Percentiles rank a stretch among this genome's conserved stretches.
These are phyloP conservation scores for Salvelinus sp. DNA, from an alignment of 2,113 vertebrate species.

Conservation along the genomic window DNA sequence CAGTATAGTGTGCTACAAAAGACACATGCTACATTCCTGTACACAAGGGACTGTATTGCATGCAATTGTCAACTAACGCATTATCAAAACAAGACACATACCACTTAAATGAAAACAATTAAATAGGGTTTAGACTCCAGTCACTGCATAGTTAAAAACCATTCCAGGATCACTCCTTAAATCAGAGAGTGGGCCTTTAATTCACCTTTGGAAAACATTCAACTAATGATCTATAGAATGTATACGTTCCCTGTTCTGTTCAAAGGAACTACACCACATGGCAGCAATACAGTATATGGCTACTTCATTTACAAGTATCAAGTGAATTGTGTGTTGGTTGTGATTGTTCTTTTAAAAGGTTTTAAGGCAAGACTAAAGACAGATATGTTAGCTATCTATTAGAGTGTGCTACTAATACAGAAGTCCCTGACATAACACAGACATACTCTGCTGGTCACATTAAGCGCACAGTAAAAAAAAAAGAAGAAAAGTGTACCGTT, in stretches of 20 bases:
- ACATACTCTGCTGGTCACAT: background rate
- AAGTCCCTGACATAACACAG: background rate
- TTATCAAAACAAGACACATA: slow-evolving; percentile 40
- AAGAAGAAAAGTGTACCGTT: background rate
- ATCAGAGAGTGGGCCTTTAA: too few species aligned
- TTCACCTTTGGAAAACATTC: background rate
- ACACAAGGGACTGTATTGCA: slow-evolving; percentile 17
- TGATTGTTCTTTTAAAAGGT: slow-evolving; percentile 39
- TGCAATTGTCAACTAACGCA: background rate
- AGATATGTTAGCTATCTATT: slow-evolving; percentile 1
- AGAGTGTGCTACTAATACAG: slow-evolving; percentile 48
- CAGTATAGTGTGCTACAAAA: slow-evolving; percentile 32
- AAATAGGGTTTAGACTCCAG: slow-evolving; percentile 10
- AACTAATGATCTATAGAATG: slow-evolving; percentile 47
- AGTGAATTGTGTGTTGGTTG: slow-evolving; percentile 27
- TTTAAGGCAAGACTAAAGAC: slow-evolving; percentile 68
- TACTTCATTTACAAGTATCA: slow-evolving; percentile 40
- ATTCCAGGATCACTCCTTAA: too few species aligned
- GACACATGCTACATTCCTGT: slow-evolving; percentile 14
- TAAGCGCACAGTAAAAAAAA: background rate
- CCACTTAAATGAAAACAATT: slow-evolving; percentile 18
- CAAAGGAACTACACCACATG: slow-evolving; percentile 46
- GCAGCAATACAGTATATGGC: slow-evolving; percentile 41
- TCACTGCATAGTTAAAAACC: too few species aligned
- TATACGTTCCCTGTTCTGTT: slow-evolving; percentile 13